Evolutionary conservation across 2,888 invertebrate genomes (phyloP).

Genomic region (Nomada flava): DNA sequence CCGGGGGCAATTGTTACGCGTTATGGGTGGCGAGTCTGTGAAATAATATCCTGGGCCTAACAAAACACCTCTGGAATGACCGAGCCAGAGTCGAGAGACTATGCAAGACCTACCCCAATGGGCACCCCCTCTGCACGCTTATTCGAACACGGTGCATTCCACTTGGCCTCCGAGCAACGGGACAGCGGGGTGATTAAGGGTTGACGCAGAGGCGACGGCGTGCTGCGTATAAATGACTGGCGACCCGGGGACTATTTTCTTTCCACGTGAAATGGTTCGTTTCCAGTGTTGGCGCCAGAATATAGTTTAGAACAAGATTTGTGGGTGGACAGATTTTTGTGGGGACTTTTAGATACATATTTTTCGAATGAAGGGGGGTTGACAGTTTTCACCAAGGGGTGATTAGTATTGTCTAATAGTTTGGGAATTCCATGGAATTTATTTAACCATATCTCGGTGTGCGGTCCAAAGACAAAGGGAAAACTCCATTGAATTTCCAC

Average conservation of each 20-base stretch:
- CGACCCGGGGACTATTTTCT: conserved; percentile 12
- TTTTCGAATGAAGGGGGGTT: not conserved
- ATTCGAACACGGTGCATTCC: conserved; percentile 6
- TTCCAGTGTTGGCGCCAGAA: no score
- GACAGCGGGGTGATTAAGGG: not conserved
- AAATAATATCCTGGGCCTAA: conserved; percentile 68
- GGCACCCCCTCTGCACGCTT: conserved; percentile 2
- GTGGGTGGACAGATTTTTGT: no score
- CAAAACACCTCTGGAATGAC: conserved; percentile 57
- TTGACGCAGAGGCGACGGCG: not conserved
- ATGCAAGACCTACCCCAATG: conserved; percentile 59
- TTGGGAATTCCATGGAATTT: not conserved
- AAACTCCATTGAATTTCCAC: no score
- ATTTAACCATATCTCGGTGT: no score
- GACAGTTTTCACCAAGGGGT: not conserved
- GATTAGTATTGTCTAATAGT: not conserved
- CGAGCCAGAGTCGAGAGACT: conserved; percentile 43
- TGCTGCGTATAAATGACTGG: not conserved
- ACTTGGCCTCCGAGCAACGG: not conserved
- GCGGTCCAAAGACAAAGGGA: no score
- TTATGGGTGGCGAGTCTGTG: conserved; percentile 71
- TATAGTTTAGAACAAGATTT: not conserved
- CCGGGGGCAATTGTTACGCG: conserved; percentile 66
- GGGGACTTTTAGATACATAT: not conserved
- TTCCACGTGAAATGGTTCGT: no score